Evolutionary conservation across 2,113 vertebrate species (phyloP).

Genomic region (Coryphaenoides rupestris): DNA sequence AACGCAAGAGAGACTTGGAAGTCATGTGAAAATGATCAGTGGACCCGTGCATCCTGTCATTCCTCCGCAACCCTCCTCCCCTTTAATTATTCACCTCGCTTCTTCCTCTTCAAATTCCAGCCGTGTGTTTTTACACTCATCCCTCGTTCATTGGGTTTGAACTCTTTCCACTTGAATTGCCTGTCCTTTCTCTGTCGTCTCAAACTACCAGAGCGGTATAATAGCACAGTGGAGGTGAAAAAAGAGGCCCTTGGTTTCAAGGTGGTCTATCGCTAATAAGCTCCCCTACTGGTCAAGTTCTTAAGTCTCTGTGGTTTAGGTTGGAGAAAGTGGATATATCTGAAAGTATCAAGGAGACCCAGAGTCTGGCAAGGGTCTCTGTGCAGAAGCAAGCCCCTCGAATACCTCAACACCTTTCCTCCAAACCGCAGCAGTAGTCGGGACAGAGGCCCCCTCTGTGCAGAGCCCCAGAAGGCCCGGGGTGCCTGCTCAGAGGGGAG

Average conservation of each 20-base stretch:
- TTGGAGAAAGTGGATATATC: no score
- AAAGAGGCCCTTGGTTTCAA: no score
- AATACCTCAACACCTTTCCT: no score
- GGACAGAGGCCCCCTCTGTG: constrained; percentile 8
- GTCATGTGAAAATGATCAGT: constrained; percentile 41
- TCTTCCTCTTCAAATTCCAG: constrained; percentile 22
- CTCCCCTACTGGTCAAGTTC: no score
- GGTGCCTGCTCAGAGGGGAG: background rate
- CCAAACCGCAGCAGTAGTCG: background rate
- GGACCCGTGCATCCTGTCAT: constrained; percentile 20
- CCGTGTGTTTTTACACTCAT: constrained; percentile 39
- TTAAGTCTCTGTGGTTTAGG: no score
- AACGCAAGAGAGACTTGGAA: constrained; percentile 8
- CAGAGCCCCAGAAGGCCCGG: background rate
- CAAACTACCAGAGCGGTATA: background rate
- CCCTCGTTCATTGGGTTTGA: constrained; percentile 20
- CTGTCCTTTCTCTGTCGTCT: constrained; percentile 14
- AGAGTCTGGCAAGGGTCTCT: no score
- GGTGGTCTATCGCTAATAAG: no score
- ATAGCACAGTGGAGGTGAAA: no score
- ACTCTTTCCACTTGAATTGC: background rate
- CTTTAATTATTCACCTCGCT: constrained; percentile 53
- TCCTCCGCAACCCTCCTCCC: constrained; percentile 33
- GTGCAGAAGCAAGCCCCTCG: no score
- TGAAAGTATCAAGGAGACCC: no score